Base-by-base conservation (phyloP, 2,113 vertebrate genomes). In the Strix aluco region DNA sequence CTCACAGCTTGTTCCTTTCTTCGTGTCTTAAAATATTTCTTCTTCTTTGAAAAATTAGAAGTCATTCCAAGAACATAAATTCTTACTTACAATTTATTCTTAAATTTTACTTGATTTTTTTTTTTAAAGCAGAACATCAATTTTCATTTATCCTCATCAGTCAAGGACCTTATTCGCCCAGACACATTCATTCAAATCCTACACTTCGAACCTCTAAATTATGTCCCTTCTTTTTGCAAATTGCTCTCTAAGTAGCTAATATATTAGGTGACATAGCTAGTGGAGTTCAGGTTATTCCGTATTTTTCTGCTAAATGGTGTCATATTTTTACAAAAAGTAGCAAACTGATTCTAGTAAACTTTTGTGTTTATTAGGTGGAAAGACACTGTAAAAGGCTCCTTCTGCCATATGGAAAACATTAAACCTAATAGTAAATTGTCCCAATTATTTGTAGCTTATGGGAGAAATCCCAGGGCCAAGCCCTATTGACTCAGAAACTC, bases 401-500 rank as follows among this genome's bases (percentile, higher is more conserved):
- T 91, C n/a, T 91, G 54, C 81, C 3, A 0, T 72, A 66, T 88
- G 71, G 26, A 74, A 84, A 86, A 67, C 27, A 75, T 71, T 47
- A 90, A 87, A 90, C 40, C 29, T 55, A 21, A 38, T 12, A 94
- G 81, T 91, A 91, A 82, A 94, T 85, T 54, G 69, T 94, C 62
- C 62, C 66, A 87, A 16, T 82, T 95, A 82, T 80, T 89, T 91
- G 78, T 69, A 72, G 65, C 9, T 87, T 85, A 80, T 65, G 61
- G 88, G 62, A 87, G 58, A 91, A 87, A 91, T 97, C 73, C 61
- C 46, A 80, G 73, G 84, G 73, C 89, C n/a, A 30, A 89, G 83
- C 62, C 77, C 86, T 94, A 3, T 73, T 90, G 86, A 89, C 78
- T 94, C 61, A 89, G 79, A 90, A 96, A 30, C n/a, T 92, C 80